Percentiles rank a stretch among this genome's conserved stretches.
phyloP scores from a whole-genome alignment of 2,113 vertebrate genomes.

The Bujurquina vittata region DNA sequence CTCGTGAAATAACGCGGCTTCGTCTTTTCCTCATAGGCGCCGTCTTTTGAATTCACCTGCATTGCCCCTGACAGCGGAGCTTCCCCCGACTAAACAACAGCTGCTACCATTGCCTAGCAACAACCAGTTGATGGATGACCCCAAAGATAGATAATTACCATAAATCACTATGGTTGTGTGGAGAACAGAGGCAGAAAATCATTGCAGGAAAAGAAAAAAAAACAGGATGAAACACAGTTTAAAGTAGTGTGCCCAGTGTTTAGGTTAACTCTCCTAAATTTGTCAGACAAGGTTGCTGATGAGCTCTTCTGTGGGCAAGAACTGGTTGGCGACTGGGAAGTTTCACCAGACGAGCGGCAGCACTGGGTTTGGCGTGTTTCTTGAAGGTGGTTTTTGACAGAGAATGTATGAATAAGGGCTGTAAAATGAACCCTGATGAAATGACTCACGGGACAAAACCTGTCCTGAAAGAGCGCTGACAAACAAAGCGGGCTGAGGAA shows the following conservation, averaged over 20 bases:
- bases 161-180: slow-evolving; percentile 83
- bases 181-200: slow-evolving; percentile 76
- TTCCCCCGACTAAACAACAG: slow-evolving; percentile 80
- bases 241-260: slow-evolving; percentile 29
- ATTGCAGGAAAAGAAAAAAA: slow-evolving; percentile 53
- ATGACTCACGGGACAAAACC: slow-evolving; percentile 70
- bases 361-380: slow-evolving; percentile 1
- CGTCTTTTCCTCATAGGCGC: slow-evolving; percentile 44
- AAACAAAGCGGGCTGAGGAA: slow-evolving; percentile 69
- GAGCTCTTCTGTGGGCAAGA: background rate
- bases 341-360: slow-evolving; percentile 4
- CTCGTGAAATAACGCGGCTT: slow-evolving; percentile 24
- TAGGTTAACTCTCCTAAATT: slow-evolving; percentile 42
- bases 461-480: slow-evolving; percentile 69
- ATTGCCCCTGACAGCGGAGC: slow-evolving; percentile 74
- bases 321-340: background rate
- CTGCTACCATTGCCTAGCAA: slow-evolving; percentile 86
- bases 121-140: slow-evolving; percentile 87
- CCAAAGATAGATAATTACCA: slow-evolving; percentile 88
- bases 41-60: slow-evolving; percentile 80
- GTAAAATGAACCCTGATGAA: slow-evolving; percentile 70
- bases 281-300: background rate
- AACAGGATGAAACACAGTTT: slow-evolving; percentile 41
- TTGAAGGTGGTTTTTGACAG: slow-evolving; percentile 12
- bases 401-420: slow-evolving; percentile 40